Evolutionary conservation across 2,797 vertebrate genomes (phyloP), one percentile per base, ranked within the genome.

Genomic region (Numenius phaeopus): DNA sequence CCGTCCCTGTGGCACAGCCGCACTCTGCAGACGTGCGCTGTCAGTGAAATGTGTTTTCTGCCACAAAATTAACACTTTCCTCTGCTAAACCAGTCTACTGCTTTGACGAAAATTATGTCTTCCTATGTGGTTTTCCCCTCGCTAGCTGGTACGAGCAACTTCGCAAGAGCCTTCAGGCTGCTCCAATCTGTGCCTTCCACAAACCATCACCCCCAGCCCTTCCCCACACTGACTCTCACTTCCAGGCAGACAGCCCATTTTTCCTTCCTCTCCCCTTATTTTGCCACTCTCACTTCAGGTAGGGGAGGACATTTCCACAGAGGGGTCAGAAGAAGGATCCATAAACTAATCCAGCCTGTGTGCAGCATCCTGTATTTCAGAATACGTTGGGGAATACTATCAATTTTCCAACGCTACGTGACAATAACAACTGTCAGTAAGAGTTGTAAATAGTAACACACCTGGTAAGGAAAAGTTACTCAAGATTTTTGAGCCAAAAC

Each of bases 311-410:
- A 32, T 22, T 69, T 54, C 75, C 64, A 26, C 20, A 40, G 4
- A 58, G 34, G 34, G 39, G 32, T 65, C 77, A 76, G 72, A 57
- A 80, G 55, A 57, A 90, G 70, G 17, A 69, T 44, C 34, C 3
- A 6, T 20, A 42, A 71, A 23, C 30, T 9, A 40, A 46, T 9
- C 26, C 79, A 44, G 14, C 37, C 14, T 8, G 7, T 7, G 4
- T 9, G 47, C 37, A 75, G 47, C 22, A 39, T 11, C 62, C 40
- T 7, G 5, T 29, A 32, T 65, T 55, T 65, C 81, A 76, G 39
- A 50, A 70, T 9, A 52, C 7, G 0, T 0, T 26, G 65, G 52
- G 37, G 39, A 83, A 77, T 20, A 10, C 1, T 29, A 57, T 5
- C n/a, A 67, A 42, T 42, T 92, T 84, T 2, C 0, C 8, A 7